These are phyloP conservation scores for Gari tellinella DNA, from an alignment of 2,888 invertebrate species.

Conservation along the genomic window DNA sequence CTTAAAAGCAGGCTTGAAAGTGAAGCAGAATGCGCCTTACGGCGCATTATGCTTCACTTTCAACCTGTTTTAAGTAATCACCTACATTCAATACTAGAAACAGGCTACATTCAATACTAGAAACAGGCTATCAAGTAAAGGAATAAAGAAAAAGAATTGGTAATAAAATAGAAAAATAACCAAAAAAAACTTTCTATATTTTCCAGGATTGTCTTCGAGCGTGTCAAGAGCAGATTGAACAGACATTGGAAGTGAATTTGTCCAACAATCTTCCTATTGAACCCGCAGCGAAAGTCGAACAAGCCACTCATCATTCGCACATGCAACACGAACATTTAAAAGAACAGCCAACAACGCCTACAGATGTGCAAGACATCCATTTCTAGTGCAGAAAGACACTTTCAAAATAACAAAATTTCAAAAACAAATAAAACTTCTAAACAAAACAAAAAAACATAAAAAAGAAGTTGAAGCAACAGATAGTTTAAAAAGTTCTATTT, in stretches of 20 bases:
- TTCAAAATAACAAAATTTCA: background rate
- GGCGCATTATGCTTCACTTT: too few species aligned
- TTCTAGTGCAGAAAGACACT: constrained; percentile 86
- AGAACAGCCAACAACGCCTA: constrained; percentile 90
- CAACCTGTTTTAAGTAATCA: too few species aligned
- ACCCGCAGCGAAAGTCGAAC: constrained; percentile 64
- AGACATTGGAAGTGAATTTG: constrained; percentile 78
- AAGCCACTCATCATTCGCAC: constrained; percentile 38
- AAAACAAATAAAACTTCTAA: too few species aligned
- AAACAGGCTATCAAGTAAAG: too few species aligned
- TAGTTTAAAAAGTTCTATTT: background rate
- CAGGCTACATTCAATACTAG: too few species aligned
- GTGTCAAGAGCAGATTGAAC: constrained; percentile 83
- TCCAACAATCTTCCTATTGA: constrained; percentile 59
- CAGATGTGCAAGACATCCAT: constrained; percentile 93
- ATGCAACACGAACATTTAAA: constrained; percentile 61
- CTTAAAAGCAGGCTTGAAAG: too few species aligned
- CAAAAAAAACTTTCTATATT: constrained; percentile 6
- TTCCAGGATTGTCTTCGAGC: constrained; percentile 81
- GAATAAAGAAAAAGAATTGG: background rate
- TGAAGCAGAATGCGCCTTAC: too few species aligned
- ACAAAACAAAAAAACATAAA: background rate
- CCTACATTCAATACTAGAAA: too few species aligned
- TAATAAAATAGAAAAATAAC: background rate
- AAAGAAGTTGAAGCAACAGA: background rate